Conservation (phyloP, 2,797 vertebrate genomes). For the Acipenser transmontanus region DNA sequence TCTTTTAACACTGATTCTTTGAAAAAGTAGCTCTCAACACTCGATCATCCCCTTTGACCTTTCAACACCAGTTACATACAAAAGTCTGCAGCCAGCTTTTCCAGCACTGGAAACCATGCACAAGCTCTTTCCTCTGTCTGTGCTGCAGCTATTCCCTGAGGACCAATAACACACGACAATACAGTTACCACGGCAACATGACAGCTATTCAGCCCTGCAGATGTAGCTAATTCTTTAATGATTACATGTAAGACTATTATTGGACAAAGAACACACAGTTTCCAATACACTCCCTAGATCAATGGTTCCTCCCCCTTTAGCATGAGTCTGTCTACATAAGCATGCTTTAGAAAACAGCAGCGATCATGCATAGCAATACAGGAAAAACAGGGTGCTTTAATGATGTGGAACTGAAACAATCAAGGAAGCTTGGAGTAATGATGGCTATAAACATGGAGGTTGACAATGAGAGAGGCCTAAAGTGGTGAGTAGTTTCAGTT, state of each 20-base stretch:
- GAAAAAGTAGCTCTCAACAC: not conserved
- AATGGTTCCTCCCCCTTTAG: constrained; percentile 16
- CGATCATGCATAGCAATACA: not conserved
- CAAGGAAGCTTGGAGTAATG: not conserved
- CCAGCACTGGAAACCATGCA: not conserved
- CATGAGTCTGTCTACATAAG: not conserved
- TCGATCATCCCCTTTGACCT: not conserved
- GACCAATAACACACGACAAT: constrained; percentile 37
- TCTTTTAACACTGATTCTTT: no score
- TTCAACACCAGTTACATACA: not conserved
- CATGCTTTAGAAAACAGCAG: constrained; percentile 2
- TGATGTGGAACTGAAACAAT: not conserved
- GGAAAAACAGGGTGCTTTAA: not conserved
- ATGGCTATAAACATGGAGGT: not conserved
- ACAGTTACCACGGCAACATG: constrained; percentile 34
- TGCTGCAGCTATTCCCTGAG: constrained; percentile 14
- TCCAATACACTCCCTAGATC: constrained; percentile 14
- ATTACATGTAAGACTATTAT: constrained; percentile 21
- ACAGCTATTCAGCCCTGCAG: constrained; percentile 23
- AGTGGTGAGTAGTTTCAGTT: not conserved
- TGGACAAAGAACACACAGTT: constrained; percentile 15
- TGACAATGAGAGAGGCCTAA: not conserved
- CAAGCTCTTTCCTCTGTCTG: not conserved
- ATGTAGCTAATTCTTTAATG: constrained; percentile 24
- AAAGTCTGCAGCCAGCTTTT: constrained; percentile 4